Conservation (phyloP, 2,797 vertebrate species). For the Adelosebastes latens region DNA sequence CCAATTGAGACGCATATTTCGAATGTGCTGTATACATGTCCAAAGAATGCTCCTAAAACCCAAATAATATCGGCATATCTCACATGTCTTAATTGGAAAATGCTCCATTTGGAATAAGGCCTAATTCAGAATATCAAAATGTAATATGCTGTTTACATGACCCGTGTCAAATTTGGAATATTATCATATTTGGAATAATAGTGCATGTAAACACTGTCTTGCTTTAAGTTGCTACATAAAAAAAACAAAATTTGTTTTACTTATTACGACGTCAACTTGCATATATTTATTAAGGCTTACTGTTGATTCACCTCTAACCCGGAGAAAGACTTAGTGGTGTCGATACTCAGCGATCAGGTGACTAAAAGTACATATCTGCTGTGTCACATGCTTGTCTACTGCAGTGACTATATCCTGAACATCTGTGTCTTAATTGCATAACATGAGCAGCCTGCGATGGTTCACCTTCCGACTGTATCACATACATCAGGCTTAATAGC, state of each 20-base stretch:
- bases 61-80: no score
- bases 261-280: neutral
- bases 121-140: neutral
- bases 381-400: no score
- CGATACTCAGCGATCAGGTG: neutral
- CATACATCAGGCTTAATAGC: constrained; percentile 65
- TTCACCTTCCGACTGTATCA: constrained; percentile 26
- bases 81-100: no score
- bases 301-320: neutral
- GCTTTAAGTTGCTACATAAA: neutral
- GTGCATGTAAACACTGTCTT: neutral
- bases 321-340: neutral
- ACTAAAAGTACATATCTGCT: no score
- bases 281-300: neutral
- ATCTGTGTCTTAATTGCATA: constrained; percentile 34
- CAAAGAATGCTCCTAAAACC: no score
- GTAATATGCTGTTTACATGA: neutral
- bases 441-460: constrained; percentile 14
- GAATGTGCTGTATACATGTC: no score
- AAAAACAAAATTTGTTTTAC: neutral
- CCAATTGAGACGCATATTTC: no score
- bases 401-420: no score
- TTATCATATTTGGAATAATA: neutral
- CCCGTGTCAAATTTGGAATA: neutral
- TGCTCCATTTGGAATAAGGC: neutral